Base-by-base conservation (phyloP, 2,888 invertebrate species). In the Philereme vetulata region DNA sequence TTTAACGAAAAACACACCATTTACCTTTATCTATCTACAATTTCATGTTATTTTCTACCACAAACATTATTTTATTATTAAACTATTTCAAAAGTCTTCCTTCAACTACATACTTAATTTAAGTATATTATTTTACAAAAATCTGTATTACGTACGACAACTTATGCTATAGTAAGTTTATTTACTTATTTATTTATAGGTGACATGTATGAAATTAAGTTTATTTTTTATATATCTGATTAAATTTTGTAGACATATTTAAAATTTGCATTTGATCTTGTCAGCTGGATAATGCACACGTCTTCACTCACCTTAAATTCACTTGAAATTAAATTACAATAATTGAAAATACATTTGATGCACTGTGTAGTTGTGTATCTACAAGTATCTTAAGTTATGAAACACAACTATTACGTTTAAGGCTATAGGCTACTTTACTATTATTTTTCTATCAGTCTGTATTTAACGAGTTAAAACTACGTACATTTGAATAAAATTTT, bases 391-490 rank as follows among this genome's bases (percentile, higher is more conserved):
- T 36, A 36, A 36, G 8, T 9, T 42, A 42, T n/a, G n/a, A 9
- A 42, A 42, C 42, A n/a, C 42, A 42, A 48, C n/a, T 10, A 8
- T 43, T 47, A 5, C 5, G 36, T 34, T 21, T 38, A 40, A 34
- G 45, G 5, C 11, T 44, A 54, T 21, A 33, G 7, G 11, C 66
- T 68, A 71, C 40, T 35, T 64, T 56, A 51, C 64, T 69, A 70
- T 64, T 66, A 65, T 66, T 65, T 56, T 57, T 66, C 70, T 88
- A 89, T 90, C 89, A 90, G 89, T 90, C 89, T 87, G 90, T 81
- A 79, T 75, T 83, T 75, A 86, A 85, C 84, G 86, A 81, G 69
- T 82, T 65, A 56, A 21, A 21, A 53, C 59, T 73, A 80, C 65
- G 54, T 9, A 56, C 43, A 38, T 45, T 52, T 43, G 54, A 46